Conservation (phyloP, 2,888 invertebrate species). For the Macrosoma leucophasiata region DNA sequence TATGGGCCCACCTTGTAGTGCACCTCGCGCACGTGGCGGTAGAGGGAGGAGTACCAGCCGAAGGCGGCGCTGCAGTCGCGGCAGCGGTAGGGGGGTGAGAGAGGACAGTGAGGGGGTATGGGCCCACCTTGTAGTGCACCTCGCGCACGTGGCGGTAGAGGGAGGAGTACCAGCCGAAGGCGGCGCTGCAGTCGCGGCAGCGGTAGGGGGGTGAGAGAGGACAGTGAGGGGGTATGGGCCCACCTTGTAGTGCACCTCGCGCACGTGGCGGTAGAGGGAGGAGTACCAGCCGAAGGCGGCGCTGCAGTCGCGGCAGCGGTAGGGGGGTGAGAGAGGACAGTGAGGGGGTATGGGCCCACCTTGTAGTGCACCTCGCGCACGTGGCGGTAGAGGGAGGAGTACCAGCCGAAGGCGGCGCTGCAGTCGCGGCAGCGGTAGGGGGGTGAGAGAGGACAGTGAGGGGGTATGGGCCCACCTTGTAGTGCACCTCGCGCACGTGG, state of each 20-base stretch:
- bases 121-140: slow-evolving; percentile 60
- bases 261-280: slow-evolving; percentile 55
- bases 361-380: slow-evolving; percentile 59
- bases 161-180: slow-evolving; percentile 67
- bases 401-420: slow-evolving; percentile 60
- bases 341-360: too few relatives aligned
- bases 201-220: slow-evolving; percentile 60
- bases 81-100: slow-evolving; percentile 60
- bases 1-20: slow-evolving; percentile 62
- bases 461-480: slow-evolving; percentile 59
- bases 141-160: slow-evolving; percentile 58
- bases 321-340: too few relatives aligned
- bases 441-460: too few relatives aligned
- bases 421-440: slow-evolving; percentile 58
- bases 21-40: slow-evolving; percentile 56
- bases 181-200: slow-evolving; percentile 50
- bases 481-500: slow-evolving; percentile 57
- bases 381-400: slow-evolving; percentile 62
- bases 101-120: too few relatives aligned
- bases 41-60: slow-evolving; percentile 66
- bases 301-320: slow-evolving; percentile 49
- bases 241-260: slow-evolving; percentile 64
- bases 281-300: slow-evolving; percentile 68
- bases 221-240: too few relatives aligned
- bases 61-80: slow-evolving; percentile 52